Evolutionary conservation across 2,113 vertebrate species (phyloP).

Genomic region (Podarcis muralis): DNA sequence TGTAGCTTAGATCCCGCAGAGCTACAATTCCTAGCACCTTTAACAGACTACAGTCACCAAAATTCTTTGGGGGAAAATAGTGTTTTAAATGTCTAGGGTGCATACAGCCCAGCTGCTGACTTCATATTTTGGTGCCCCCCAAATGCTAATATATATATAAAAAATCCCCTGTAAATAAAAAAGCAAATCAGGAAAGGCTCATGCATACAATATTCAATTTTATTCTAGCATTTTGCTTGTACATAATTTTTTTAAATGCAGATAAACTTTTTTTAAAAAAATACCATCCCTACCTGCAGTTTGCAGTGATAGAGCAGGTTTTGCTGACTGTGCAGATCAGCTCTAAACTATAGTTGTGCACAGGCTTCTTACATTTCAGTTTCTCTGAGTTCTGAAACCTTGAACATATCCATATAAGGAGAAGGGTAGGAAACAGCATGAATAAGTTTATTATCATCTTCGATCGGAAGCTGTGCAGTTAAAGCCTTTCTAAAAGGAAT

Average conservation of each 20-base stretch:
- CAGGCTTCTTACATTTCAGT: background rate
- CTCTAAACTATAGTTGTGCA: background rate
- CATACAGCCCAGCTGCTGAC: too few relatives aligned
- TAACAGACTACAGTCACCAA: too few relatives aligned
- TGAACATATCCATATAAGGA: background rate
- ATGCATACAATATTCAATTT: background rate
- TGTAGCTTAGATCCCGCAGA: too few relatives aligned
- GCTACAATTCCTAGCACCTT: too few relatives aligned
- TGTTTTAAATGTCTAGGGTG: too few relatives aligned
- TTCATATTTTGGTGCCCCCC: background rate
- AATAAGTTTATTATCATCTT: background rate
- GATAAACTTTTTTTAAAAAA: background rate
- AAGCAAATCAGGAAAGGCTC: too few relatives aligned
- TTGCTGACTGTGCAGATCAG: background rate
- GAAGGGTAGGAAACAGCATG: background rate
- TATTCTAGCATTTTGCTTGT: background rate
- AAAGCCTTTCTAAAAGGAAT: background rate
- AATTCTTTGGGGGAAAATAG: too few relatives aligned
- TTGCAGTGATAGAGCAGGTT: background rate
- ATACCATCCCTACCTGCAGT: background rate
- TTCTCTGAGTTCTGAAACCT: background rate
- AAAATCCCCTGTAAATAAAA: background rate
- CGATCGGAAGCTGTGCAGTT: background rate
- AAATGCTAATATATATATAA: too few relatives aligned
- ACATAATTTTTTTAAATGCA: background rate